These are phyloP conservation scores for Merluccius polli DNA, from an alignment of 2,797 vertebrate species.

Conservation along the genomic window DNA sequence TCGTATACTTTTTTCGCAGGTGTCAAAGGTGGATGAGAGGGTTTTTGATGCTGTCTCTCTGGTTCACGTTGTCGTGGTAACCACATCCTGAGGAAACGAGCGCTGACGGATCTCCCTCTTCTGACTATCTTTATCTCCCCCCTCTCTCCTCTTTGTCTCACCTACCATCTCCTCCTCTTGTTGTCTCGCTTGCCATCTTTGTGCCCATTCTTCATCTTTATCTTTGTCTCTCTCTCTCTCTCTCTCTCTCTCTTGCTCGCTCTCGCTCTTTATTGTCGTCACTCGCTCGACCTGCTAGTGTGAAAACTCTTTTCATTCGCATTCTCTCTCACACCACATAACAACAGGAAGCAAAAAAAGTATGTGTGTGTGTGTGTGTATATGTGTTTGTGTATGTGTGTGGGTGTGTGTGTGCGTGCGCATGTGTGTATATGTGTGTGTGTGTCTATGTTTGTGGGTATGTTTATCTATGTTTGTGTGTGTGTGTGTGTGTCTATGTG, in stretches of 20 bases:
- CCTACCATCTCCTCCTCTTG: conserved; percentile 27
- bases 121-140: conserved; percentile 68
- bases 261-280: too few relatives aligned
- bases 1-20: conserved; percentile 44
- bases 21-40: conserved; percentile 58
- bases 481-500: neutral
- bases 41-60: conserved; percentile 56
- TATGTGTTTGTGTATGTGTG: neutral
- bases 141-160: neutral
- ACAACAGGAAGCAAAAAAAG: neutral
- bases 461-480: conserved; percentile 9
- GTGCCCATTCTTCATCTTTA: conserved; percentile 42
- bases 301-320: neutral
- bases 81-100: conserved; percentile 76
- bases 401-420: neutral
- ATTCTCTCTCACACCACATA: neutral
- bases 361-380: neutral
- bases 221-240: conserved; percentile 20
- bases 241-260: too few relatives aligned
- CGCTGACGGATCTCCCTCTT: conserved; percentile 71
- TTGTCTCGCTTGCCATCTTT: neutral
- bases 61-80: conserved; percentile 66
- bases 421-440: neutral
- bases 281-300: neutral
- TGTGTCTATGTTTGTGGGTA: neutral